phyloP scores from a whole-genome alignment of 2,888 invertebrate species.

The Agrotis puta region DNA sequence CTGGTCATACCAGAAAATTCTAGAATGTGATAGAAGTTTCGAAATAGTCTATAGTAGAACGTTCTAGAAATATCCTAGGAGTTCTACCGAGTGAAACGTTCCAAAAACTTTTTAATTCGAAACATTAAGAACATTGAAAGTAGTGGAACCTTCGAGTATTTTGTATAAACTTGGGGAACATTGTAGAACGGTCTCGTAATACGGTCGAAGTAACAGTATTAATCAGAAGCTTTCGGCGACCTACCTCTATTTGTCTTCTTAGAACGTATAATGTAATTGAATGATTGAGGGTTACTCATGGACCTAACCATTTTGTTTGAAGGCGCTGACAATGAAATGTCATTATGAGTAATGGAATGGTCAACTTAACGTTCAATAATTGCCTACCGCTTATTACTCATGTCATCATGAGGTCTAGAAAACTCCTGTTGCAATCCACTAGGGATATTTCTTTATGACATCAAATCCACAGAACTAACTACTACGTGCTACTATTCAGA shows the following conservation, averaged over 20 bases:
- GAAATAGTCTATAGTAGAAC: too few species aligned
- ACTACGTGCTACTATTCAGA: background rate
- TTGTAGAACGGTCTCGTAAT: too few species aligned
- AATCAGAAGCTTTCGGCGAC: constrained; percentile 6
- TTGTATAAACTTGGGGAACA: too few species aligned
- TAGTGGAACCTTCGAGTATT: too few species aligned
- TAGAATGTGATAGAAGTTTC: too few species aligned
- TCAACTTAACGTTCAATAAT: constrained; percentile 51
- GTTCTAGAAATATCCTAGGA: too few species aligned
- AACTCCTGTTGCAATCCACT: constrained; percentile 20
- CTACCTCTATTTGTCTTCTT: constrained; percentile 31
- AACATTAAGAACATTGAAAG: too few species aligned
- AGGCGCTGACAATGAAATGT: constrained; percentile 62
- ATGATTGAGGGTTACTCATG: constrained; percentile 60
- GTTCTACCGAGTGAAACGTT: too few species aligned
- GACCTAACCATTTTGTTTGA: constrained; percentile 61
- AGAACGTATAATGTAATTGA: constrained; percentile 52
- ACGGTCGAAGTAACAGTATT: background rate
- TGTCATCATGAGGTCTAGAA: constrained; percentile 47
- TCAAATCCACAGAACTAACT: background rate
- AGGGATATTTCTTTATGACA: constrained; percentile 4
- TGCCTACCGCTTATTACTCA: constrained; percentile 51
- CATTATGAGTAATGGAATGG: constrained; percentile 65
- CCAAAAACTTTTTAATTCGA: too few species aligned
- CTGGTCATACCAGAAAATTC: too few species aligned